phyloP scores from a whole-genome alignment of 1,140 invertebrate species.

The Condylostylus longicornis region DNA sequence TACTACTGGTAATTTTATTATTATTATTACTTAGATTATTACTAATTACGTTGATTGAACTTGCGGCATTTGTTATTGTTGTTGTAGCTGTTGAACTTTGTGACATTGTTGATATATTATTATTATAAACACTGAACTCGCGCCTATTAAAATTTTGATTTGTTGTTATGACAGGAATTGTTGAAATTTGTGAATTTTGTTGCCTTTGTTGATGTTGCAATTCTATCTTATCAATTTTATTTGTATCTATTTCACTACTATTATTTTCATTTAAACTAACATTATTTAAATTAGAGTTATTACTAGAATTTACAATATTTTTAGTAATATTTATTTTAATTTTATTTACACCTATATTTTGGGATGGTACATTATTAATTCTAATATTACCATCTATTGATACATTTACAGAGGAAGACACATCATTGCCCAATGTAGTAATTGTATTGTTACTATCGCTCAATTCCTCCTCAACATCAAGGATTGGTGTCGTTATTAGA shows the following conservation, averaged over 20 bases:
- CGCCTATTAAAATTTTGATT: too few relatives aligned
- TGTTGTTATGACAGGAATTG: not conserved
- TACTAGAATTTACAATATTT: conserved; percentile 34
- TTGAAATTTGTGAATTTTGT: conserved; percentile 5
- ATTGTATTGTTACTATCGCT: not conserved
- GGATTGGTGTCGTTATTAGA: conserved; percentile 2
- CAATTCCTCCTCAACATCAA: conserved; percentile 42
- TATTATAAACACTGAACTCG: too few relatives aligned
- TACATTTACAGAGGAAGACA: conserved; percentile 7
- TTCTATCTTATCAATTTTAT: conserved; percentile 11
- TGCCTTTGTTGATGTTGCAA: conserved; percentile 8
- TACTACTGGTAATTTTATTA: not conserved
- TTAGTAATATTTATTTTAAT: conserved; percentile 74
- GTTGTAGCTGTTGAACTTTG: too few relatives aligned
- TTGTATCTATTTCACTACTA: conserved; percentile 4
- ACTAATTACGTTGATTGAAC: not conserved
- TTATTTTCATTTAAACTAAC: conserved; percentile 18
- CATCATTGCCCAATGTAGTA: too few relatives aligned
- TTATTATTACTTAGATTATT: not conserved
- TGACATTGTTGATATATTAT: too few relatives aligned
- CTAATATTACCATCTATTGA: conserved; percentile 61
- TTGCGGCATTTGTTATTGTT: too few relatives aligned
- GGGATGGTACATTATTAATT: conserved; percentile 35
- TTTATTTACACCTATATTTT: conserved; percentile 38
- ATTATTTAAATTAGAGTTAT: conserved; percentile 16